These are phyloP conservation scores for Paguma larvata DNA, from an alignment of 2,797 vertebrate genomes.

Conservation along the genomic window DNA sequence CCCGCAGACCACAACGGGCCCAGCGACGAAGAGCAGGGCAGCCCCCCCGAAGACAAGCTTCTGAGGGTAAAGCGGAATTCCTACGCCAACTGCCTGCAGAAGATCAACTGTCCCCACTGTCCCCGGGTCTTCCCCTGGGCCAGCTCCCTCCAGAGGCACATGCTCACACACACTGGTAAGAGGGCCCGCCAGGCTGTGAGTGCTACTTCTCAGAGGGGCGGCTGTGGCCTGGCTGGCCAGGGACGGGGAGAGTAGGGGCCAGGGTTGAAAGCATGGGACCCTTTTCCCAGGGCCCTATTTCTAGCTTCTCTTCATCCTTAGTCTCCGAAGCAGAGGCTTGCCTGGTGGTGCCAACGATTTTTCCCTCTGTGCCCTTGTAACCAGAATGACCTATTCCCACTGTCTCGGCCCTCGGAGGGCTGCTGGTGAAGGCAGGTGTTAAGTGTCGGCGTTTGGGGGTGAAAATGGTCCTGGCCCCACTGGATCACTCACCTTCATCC, in stretches of 20 bases:
- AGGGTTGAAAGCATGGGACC: fast-evolving
- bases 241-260: fast-evolving
- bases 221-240: not conserved
- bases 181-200: not conserved
- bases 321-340: not conserved
- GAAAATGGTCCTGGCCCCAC: not conserved
- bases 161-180: conserved; percentile 97
- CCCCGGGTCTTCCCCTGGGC: conserved; percentile 97
- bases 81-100: conserved; percentile 96
- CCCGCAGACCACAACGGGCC: conserved; percentile 85
- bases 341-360: not conserved
- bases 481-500: not conserved
- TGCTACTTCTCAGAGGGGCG: not conserved
- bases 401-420: not conserved
- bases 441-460: no score
- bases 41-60: conserved; percentile 90
- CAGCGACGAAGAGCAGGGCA: conserved; percentile 90
- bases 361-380: not conserved
- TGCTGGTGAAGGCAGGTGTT: not conserved
- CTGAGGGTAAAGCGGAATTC: conserved; percentile 95
- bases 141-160: conserved; percentile 96
- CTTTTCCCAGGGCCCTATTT: fast-evolving
- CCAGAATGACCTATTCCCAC: not conserved
- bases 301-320: not conserved
- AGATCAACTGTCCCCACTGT: conserved; percentile 96